phyloP scores from a whole-genome alignment of 1,140 invertebrate species.

The Pseudomyrmex dendroicus region DNA sequence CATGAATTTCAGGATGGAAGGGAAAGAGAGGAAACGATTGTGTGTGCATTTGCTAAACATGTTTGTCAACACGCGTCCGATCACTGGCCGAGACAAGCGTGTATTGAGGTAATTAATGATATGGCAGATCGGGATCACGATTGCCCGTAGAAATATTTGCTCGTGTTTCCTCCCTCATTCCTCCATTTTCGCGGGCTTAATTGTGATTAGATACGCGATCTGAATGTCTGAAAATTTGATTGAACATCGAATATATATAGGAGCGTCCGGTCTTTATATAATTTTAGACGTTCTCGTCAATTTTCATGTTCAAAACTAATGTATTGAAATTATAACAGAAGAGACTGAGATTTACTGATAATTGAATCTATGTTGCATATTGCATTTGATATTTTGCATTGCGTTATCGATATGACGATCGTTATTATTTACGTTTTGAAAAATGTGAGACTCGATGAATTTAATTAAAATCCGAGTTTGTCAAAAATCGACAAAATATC shows the following conservation, averaged over 20 bases:
- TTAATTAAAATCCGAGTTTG: background rate
- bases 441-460: background rate
- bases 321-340: too few species aligned
- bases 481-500: background rate
- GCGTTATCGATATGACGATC: background rate
- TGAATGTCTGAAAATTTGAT: background rate
- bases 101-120: constrained; percentile 50
- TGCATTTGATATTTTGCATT: background rate
- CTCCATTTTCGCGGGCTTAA: background rate
- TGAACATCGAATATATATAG: background rate
- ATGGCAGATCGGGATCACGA: constrained; percentile 30
- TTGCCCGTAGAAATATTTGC: constrained; percentile 46
- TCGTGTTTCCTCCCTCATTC: background rate
- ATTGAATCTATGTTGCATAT: background rate
- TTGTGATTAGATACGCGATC: constrained; percentile 38
- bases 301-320: background rate
- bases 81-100: constrained; percentile 34
- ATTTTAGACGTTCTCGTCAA: background rate
- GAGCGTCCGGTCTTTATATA: background rate
- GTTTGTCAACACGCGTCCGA: constrained; percentile 38
- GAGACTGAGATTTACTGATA: too few species aligned
- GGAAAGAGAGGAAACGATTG: too few species aligned
- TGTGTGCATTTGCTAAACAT: constrained; percentile 36
- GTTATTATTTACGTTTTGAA: background rate
- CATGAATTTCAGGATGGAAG: constrained; percentile 2